phyloP scores from a whole-genome alignment of 2,888 invertebrate species.

The Didymodactylos carnosus region DNA sequence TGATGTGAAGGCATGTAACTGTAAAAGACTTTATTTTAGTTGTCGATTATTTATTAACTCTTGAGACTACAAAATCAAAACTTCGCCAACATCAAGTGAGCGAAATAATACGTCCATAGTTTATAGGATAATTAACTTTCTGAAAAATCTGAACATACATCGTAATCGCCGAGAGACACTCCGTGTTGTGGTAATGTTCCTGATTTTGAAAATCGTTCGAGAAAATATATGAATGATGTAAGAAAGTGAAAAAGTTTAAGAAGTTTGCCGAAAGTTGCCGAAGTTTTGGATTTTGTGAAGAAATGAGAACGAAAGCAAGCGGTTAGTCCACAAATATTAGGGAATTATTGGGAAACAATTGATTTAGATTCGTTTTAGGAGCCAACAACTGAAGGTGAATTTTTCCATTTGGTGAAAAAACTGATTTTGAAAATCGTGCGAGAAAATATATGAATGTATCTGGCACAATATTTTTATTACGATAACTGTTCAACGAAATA shows the following conservation, averaged over 20 bases:
- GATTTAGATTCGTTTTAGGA: constrained; percentile 80
- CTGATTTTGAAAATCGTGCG: constrained; percentile 45
- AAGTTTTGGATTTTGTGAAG: constrained; percentile 82
- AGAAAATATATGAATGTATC: constrained; percentile 53
- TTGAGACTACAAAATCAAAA: no score
- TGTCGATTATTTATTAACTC: no score
- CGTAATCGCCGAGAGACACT: no score
- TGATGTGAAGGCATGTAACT: no score
- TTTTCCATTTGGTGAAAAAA: constrained; percentile 74
- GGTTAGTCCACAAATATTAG: constrained; percentile 66
- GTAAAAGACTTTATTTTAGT: no score
- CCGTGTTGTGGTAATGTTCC: constrained; percentile 81
- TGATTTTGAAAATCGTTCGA: constrained; percentile 42
- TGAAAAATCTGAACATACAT: no score
- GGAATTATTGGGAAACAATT: constrained; percentile 85
- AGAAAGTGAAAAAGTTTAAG: constrained; percentile 69
- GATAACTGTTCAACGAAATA: neutral
- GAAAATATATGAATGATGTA: constrained; percentile 64
- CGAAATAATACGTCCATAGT: no score
- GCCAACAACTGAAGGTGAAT: constrained; percentile 77
- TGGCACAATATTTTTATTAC: neutral
- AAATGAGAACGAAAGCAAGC: constrained; percentile 79
- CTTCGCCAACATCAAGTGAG: no score
- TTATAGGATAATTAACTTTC: no score
- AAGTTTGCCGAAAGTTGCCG: no score